These are phyloP conservation scores for Parazoanthus darwini DNA, from an alignment of 92 coral and sea anemone species.

Conservation along the genomic window DNA sequence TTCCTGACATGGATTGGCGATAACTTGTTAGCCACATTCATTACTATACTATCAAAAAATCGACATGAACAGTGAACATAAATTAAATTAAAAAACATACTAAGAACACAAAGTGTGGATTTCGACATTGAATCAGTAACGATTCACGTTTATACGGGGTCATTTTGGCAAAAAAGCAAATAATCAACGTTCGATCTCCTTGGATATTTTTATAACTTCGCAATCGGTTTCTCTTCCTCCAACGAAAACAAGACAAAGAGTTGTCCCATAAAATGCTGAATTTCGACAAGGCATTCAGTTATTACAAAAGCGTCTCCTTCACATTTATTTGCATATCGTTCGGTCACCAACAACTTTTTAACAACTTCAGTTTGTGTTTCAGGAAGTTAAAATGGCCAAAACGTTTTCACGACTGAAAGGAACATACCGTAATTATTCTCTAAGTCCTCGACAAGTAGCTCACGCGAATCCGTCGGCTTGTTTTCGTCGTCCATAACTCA, in stretches of 20 bases:
- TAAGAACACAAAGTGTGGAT: not conserved
- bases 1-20: too few relatives aligned
- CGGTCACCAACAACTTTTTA: not conserved
- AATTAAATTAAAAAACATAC: too few relatives aligned
- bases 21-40: too few relatives aligned
- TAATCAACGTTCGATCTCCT: not conserved
- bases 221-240: not conserved
- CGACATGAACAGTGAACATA: not conserved
- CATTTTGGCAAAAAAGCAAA: not conserved
- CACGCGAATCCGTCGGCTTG: not conserved
- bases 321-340: too few relatives aligned
- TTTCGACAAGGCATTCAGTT: not conserved
- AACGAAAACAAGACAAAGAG: not conserved
- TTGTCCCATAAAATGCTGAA: not conserved
- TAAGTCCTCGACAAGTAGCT: slow-evolving; percentile 9
- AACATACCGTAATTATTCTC: slow-evolving; percentile 17
- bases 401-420: not conserved
- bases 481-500: not conserved
- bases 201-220: too few relatives aligned
- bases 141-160: not conserved
- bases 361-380: not conserved
- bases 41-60: not conserved
- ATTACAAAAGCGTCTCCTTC: not conserved
- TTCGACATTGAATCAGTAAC: not conserved
- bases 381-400: not conserved